Evolutionary conservation across 2,888 invertebrate species (phyloP).

Genomic region (Polietes domitor): DNA sequence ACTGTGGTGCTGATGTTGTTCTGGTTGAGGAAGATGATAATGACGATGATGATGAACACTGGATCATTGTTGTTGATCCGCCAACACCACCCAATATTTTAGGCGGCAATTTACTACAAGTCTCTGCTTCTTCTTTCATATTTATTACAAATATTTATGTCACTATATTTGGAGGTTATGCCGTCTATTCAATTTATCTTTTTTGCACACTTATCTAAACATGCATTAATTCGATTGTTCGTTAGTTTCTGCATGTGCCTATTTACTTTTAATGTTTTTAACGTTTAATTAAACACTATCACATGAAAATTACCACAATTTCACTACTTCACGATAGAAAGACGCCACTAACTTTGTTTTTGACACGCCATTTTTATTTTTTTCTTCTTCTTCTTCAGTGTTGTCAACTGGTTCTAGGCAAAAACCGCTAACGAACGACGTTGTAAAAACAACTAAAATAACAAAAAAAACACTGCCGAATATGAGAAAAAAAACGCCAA

Average conservation of each 20-base stretch:
- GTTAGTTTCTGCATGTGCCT: slow-evolving; percentile 9
- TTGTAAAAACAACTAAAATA: too few species aligned
- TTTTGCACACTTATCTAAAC: slow-evolving; percentile 35
- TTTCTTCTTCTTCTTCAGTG: slow-evolving; percentile 66
- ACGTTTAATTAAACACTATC: slow-evolving; percentile 54
- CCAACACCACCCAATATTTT: slow-evolving; percentile 75
- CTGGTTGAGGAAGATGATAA: slow-evolving; percentile 36
- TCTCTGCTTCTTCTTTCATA: slow-evolving; percentile 79
- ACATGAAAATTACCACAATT: slow-evolving; percentile 68
- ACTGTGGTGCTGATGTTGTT: slow-evolving; percentile 33
- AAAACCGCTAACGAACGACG: too few species aligned
- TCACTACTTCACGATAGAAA: slow-evolving; percentile 75
- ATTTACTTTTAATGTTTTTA: slow-evolving; percentile 45
- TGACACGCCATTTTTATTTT: slow-evolving; percentile 74
- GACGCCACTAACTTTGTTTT: slow-evolving; percentile 79
- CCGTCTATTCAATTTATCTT: slow-evolving; percentile 73
- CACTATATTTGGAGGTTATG: slow-evolving; percentile 77
- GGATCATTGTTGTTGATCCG: slow-evolving; percentile 58
- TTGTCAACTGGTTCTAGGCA: too few species aligned
- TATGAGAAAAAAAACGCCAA: too few species aligned
- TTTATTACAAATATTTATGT: slow-evolving; percentile 72
- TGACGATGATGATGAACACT: slow-evolving; percentile 57
- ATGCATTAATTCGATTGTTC: slow-evolving; percentile 24
- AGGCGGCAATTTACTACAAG: slow-evolving; percentile 79
- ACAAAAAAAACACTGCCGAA: too few species aligned